Base-by-base conservation (phyloP, 2,888 invertebrate genomes). In the Eilema depressum region DNA sequence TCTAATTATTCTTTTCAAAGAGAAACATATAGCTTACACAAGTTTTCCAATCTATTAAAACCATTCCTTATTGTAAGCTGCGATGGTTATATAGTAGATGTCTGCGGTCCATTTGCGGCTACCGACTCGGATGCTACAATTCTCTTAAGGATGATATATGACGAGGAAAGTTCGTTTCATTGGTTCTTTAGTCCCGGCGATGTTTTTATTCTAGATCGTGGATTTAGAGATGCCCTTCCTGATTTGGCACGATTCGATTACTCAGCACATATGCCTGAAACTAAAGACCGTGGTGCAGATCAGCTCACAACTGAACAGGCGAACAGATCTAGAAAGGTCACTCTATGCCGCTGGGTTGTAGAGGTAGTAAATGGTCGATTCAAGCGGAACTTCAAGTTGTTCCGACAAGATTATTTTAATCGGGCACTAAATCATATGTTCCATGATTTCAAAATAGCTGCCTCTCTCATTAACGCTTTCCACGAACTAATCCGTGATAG, bases 291-390 rank as follows among this genome's bases (percentile, higher is more conserved):
- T 8, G 66, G 60, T 26, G 66, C n/a, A 33, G 33, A 59, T 4
- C 60, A 66, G 33, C 41, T 66, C 2, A 66, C 60, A 26, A 66
- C 66, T 10, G 59, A 59, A 37, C 26, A 66, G 26, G 66, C 78
- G 5, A 80, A 78, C 67, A 75, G 72, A 66, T 67, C 75, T n/a
- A 67, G 76, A 63, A 28, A 63, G 37, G 72, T 78, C 12, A 78
- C 78, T 41, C 60, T 78, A 53, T 69, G 73, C 47, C 53, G 53
- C 53, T 53, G 53, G 53, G 53, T 53, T 20, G 53, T 53, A 20
- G 53, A 53, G 20, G 53, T 53, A 20, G 14, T 53, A 53, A 53
- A 53, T 53, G 53, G 53, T 20, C 20, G 20, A 20, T 53, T 53
- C 53, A 53, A 53, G 53, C 53, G 53, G 3, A n/a, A 53, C n/a